Conservation (phyloP, 2,888 invertebrate species). For the Drosophila subsilvestris region DNA sequence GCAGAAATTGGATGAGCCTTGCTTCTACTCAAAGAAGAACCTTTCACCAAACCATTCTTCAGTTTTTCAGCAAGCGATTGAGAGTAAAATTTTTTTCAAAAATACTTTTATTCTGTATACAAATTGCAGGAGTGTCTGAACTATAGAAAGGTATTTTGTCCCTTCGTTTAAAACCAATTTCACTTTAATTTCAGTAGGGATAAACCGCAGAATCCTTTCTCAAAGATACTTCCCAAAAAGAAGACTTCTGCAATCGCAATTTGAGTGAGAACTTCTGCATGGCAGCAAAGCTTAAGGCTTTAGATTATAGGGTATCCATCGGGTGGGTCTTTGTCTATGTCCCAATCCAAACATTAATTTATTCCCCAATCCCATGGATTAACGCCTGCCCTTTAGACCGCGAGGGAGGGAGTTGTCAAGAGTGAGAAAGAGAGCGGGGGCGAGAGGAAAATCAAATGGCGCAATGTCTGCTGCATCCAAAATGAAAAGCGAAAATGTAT, state of each 20-base stretch:
- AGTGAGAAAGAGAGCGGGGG: not conserved
- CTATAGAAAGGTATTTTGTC: not conserved
- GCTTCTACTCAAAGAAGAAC: too few relatives aligned
- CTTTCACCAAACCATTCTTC: too few relatives aligned
- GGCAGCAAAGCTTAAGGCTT: not conserved
- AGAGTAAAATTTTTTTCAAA: too few relatives aligned
- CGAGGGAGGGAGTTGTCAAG: not conserved
- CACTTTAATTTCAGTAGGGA: too few relatives aligned
- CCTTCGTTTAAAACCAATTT: too few relatives aligned
- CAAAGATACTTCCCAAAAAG: too few relatives aligned
- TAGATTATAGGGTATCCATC: not conserved
- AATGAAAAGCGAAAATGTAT: constrained; percentile 54
- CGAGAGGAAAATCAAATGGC: constrained; percentile 55
- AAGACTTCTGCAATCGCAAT: too few relatives aligned
- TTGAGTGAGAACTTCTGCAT: not conserved
- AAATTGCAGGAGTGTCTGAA: not conserved
- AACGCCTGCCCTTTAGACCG: not conserved
- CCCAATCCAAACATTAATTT: too few relatives aligned
- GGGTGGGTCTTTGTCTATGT: not conserved
- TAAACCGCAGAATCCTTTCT: too few relatives aligned
- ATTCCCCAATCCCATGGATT: not conserved
- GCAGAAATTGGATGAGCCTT: too few relatives aligned
- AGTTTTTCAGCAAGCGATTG: too few relatives aligned
- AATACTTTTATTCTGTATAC: too few relatives aligned
- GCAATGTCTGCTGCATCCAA: constrained; percentile 41